phyloP scores from a whole-genome alignment of 2,113 vertebrate genomes.

The Agelaius phoeniceus region DNA sequence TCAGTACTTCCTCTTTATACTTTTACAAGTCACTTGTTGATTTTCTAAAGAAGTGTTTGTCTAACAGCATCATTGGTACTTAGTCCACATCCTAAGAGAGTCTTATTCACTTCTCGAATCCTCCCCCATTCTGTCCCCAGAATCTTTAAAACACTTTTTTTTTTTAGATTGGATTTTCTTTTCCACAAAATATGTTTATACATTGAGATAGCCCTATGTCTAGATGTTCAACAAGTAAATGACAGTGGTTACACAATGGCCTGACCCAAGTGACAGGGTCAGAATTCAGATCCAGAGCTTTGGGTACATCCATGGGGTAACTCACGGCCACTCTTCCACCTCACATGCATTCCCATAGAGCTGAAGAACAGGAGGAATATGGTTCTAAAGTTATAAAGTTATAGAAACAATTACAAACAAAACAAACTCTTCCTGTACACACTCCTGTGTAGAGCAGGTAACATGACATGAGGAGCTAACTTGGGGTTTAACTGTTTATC shows the following conservation, averaged over 20 bases:
- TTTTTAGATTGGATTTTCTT: not conserved
- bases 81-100: not conserved
- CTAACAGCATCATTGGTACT: not conserved
- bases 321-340: not conserved
- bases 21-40: not conserved
- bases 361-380: not conserved
- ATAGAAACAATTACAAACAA: not conserved
- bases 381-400: not conserved
- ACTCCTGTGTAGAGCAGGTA: not conserved
- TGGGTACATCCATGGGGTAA: not conserved
- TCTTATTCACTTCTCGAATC: not conserved
- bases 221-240: not conserved
- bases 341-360: rapidly evolving
- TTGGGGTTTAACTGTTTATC: not conserved
- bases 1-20: not conserved
- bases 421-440: not conserved
- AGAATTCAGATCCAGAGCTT: not conserved
- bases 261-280: not conserved
- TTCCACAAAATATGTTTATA: not conserved
- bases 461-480: not conserved
- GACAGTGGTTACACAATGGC: not conserved
- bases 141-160: not conserved
- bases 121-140: not conserved
- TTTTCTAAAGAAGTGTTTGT: not conserved
- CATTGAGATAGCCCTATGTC: not conserved